Base-by-base conservation (phyloP, 1,140 invertebrate genomes). In the Drosophila melanica region DNA sequence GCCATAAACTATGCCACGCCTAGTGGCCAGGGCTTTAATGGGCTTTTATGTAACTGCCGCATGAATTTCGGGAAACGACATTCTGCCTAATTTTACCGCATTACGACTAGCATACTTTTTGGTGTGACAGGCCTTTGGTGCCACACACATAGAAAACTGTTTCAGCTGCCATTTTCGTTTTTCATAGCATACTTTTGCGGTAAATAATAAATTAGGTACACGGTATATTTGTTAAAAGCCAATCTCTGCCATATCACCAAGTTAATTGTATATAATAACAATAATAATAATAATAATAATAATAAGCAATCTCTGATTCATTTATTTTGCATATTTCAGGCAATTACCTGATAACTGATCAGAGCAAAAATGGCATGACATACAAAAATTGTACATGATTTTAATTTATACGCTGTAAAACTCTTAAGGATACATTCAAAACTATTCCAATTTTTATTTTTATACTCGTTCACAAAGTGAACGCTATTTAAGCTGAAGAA, bases 1-100 rank as follows among this genome's bases (percentile, higher is more conserved):
- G 82, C 82, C 79, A 82, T 86, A 87, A 86, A 86, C 82, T 87
- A 78, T 69, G 67, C 51, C 54, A 50, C 51, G 48, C 51, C 70
- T 20, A 41, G 55, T 60, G 64, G 42, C 64, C 55, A 14, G 33
- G 57, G 27, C 41, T 39, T 66, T 67, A 77, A 77, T 80, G 47
- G 75, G 59, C 65, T 47, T 79, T 84, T 70, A 73, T 60, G 39
- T 60, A 73, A 47, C 47, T 12, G 41, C 47, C 50, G 47, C 41
- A 50, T 37, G 39, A 18, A 23, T 62, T 37, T 39, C 59, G 45
- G 41, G 5, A 11, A 39, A 20, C 50, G 55, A 73, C 65, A 62
- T 41, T 68, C 64, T 37, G 33, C 70, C 70, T 73, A 73, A 73
- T 73, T 73, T 68, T 60, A 68, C 69, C 69, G 69, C 69, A 72